phyloP scores from a whole-genome alignment of 2,797 vertebrate genomes.

The Xenopus petersii region DNA sequence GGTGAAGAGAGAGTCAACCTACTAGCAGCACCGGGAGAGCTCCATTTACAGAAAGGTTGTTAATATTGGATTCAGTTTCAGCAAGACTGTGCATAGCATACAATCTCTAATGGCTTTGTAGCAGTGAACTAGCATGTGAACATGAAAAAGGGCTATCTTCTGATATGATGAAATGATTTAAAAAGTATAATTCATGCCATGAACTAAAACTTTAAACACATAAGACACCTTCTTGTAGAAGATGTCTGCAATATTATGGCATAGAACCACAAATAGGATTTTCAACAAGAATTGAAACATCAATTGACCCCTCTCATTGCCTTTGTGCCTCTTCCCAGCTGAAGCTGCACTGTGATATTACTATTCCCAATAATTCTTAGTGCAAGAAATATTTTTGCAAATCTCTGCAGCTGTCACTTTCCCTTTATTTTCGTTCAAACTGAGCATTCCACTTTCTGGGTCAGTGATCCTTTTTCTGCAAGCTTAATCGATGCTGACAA shows the following conservation, averaged over 20 bases:
- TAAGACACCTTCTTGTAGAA: constrained; percentile 23
- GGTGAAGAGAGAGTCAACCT: no score
- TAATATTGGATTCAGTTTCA: no score
- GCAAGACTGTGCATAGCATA: no score
- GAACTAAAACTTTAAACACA: constrained; percentile 29
- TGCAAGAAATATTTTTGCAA: constrained; percentile 9
- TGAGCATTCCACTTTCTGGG: constrained; percentile 32
- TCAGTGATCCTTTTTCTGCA: constrained; percentile 30
- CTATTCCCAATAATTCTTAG: constrained; percentile 1
- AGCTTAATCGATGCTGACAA: constrained; percentile 45
- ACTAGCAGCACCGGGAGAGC: no score
- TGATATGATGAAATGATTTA: no score
- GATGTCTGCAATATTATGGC: constrained; percentile 20
- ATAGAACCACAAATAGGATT: constrained; percentile 5
- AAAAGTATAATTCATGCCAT: not conserved
- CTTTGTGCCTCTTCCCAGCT: not conserved
- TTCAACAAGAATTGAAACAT: constrained; percentile 23
- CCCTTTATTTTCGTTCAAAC: constrained; percentile 11
- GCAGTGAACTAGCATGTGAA: no score
- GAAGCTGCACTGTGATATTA: not conserved
- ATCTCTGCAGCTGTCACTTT: constrained; percentile 35
- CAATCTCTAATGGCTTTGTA: no score
- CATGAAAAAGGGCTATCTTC: no score
- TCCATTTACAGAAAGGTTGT: no score
- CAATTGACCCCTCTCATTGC: constrained; percentile 17